These are phyloP conservation scores for Morelia viridis DNA, from an alignment of 2,797 vertebrate genomes.

Conservation along the genomic window DNA sequence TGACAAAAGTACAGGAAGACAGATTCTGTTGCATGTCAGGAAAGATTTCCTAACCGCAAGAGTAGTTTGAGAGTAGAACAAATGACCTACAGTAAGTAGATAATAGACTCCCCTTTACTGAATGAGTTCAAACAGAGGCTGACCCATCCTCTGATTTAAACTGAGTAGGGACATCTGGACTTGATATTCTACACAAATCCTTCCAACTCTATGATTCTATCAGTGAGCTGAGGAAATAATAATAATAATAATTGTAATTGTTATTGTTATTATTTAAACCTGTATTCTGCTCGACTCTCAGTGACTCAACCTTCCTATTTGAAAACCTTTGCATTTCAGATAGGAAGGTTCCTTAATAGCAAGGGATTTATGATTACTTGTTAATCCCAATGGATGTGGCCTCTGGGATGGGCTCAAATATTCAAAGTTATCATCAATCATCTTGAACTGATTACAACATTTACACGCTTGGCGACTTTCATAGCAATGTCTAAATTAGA, in stretches of 20 bases:
- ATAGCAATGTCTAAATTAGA: background rate
- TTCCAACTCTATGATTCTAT: no score
- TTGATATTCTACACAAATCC: no score
- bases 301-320: background rate
- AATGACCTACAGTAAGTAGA: background rate
- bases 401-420: background rate
- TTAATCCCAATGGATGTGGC: background rate
- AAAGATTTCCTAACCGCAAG: background rate
- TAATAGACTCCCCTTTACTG: background rate
- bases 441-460: background rate
- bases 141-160: no score
- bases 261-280: no score
- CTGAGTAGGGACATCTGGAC: no score
- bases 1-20: background rate
- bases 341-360: background rate
- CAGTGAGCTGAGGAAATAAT: no score
- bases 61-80: background rate
- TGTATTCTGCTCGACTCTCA: no score
- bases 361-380: background rate
- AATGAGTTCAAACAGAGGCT: background rate
- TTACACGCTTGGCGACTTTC: background rate
- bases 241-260: no score
- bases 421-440: background rate
- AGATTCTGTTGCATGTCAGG: background rate
- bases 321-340: background rate